Base-by-base conservation (phyloP, 1,140 invertebrate genomes). In the Oppia nitens region DNA sequence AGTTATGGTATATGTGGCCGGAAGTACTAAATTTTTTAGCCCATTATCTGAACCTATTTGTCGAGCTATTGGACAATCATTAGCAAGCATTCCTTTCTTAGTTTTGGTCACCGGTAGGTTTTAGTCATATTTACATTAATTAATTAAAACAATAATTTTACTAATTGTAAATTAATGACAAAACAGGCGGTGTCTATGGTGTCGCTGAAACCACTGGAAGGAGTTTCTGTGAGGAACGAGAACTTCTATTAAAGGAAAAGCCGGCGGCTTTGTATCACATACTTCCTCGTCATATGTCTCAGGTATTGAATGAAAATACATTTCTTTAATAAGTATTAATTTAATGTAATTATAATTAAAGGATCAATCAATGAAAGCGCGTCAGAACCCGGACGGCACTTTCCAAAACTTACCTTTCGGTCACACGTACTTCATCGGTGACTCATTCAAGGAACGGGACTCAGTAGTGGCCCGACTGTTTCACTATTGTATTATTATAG, bases 401-500 rank as follows among this genome's bases (percentile, higher is more conserved):
- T 70, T 71, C 59, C 60, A 66, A 40, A 62, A 65, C 40, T 59
- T 65, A 20, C 47, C 62, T 1, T 70, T 66, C 60, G 70, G 70
- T 0, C 64, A 67, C 32, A 70, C 67, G 23, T 47, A 69, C 48
- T 71, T 68, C 51, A 66, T 62, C 66, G 70, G 70, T 1, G 61
- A 68, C 27, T 67, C 65, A 57, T 60, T 70, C 21, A 52, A 65
- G 32, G 67, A 71, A 25, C 59, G 67, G 32, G 69, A 70, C 56
- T 62, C 62, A 20, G 65, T 71, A 28, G 67, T 68, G 2, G 63
- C 66, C 0, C 54, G 66, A 40, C 64, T 64, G 53, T 68, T 71
- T 60, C 64, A 68, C 52, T 64, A 69, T 24, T 71, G 69, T 63
- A 63, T 71, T n/a, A 60, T 71, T 20, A 63, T 71, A 47, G 68